Conservation (phyloP, 2,113 vertebrate genomes). For the Ceyx cyanopectus region DNA sequence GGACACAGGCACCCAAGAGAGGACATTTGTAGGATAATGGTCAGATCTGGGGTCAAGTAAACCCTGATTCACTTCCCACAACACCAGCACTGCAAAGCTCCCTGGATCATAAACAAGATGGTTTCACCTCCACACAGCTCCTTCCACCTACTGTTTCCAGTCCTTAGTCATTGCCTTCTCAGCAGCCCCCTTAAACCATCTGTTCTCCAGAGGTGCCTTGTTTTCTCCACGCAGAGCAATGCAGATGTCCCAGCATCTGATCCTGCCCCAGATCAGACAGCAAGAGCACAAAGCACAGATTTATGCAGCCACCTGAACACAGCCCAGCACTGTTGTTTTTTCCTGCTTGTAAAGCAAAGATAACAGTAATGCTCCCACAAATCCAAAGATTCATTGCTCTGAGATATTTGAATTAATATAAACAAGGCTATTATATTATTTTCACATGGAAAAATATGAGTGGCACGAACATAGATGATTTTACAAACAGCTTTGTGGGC, state of each 20-base stretch:
- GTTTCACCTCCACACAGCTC: constrained; percentile 22
- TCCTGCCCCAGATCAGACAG: background rate
- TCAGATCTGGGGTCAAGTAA: background rate
- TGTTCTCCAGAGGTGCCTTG: constrained; percentile 47
- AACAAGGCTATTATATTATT: background rate
- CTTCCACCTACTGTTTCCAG: constrained; percentile 33
- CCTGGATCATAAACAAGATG: background rate
- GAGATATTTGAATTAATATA: background rate
- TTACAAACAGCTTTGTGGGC: background rate
- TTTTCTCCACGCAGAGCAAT: background rate
- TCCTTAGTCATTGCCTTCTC: constrained; percentile 32
- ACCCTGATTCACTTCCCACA: background rate
- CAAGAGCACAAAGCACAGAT: background rate
- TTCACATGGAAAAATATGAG: background rate
- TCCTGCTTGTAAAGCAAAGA: background rate
- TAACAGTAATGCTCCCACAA: background rate
- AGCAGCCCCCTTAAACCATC: constrained; percentile 46
- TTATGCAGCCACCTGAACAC: background rate
- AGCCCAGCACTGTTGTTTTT: background rate
- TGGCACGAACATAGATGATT: background rate
- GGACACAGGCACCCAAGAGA: background rate
- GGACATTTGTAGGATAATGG: background rate
- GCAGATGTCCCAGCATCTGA: background rate
- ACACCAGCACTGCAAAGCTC: background rate
- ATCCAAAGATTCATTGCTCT: background rate